Evolutionary conservation across 1,140 invertebrate genomes (phyloP), one percentile per base, ranked within the genome.

Genomic region (Microplitis mediator): DNA sequence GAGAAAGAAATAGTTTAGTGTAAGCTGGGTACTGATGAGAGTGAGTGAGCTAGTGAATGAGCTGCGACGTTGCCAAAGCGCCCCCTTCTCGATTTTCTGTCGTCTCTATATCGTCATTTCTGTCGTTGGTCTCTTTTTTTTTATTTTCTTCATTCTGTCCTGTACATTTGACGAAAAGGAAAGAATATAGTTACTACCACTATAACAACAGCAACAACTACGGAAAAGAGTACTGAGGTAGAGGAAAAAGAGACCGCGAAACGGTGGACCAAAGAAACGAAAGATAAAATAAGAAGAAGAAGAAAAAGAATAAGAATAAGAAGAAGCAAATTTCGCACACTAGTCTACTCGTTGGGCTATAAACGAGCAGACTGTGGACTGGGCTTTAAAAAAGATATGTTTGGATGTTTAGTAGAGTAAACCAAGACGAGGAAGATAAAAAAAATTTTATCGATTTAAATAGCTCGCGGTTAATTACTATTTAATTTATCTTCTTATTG

Each of bases 41-140:
- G 63, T 73, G 68, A 71, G 72, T 51, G 61, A 72, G 73, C 74
- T 67, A 77, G 78, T 65, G 69, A 74, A 68, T 71, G 67, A 67
- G 73, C 31, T 58, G 80, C 82, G 78, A 83, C 79, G 82, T 84
- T 82, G 81, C 82, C 82, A 81, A 77, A 78, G 80, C 76, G 78
- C 75, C 69, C 79, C 76, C 79, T 75, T 73, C 79, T 69, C 74
- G 71, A 68, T 63, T 51, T 36, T 39, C 51, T 61, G 51, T 23
- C 61, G 11, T 23, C 35, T 14, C 56, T 58, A 13, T 23, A 39
- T 35, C 51, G 31, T 52, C 45, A 31, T 52, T 52, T 63, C 9
- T 23, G 16, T 60, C 58, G 32, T 50, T 52, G 36, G 11, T 50
- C 35, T 35, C n/a, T 23, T 31, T 13, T 36, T 32, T 6, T 52